Evolutionary conservation across 2,113 vertebrate species (phyloP), one percentile per base, ranked within the genome.

Genomic region (Leucopsar rothschildi): DNA sequence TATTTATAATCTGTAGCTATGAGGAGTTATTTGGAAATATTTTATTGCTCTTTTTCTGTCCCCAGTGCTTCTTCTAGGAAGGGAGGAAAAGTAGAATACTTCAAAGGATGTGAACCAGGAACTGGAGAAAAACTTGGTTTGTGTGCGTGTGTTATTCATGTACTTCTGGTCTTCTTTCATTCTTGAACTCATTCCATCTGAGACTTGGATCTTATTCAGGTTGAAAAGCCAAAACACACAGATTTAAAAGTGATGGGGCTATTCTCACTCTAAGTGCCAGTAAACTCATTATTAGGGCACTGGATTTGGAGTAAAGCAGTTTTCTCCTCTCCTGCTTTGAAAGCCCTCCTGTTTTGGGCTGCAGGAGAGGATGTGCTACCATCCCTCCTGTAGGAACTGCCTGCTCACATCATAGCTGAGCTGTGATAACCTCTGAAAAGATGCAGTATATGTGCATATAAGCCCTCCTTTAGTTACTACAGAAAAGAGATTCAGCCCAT

Each of bases 1-100:
- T 93, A 97, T 96, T 97, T 94, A 96, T 93, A 92, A 91, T 95
- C 84, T 95, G 49, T 84, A 81, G 72, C 79, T 82, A 42, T 77
- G 63, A 90, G 61, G 47, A 16, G 29, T 93, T 95, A 83, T 81
- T 87, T 87, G 86, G 86, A 86, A 96, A 96, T 94, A 92, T 85
- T 68, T 92, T 86, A 89, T 81, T 90, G 79, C 82, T 92, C 65
- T 94, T 88, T 52, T 56, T 94, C 91, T 82, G 27, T 93, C 60
- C 84, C 76, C 25, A 37, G 76, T 90, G 91, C 5, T 91, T 88
- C 95, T 93, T 85, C 70, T 56, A 37, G 39, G 47, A 90, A 75
- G 28, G n/a, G 71, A 93, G 42, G 75, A 77, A 71, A 91, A 93
- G 55, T 24, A 39, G 40, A 82, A 33, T 56, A 92, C 82, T 97